These are phyloP conservation scores for Pygoscelis adeliae DNA, from an alignment of 2,113 vertebrate species.

Conservation along the genomic window DNA sequence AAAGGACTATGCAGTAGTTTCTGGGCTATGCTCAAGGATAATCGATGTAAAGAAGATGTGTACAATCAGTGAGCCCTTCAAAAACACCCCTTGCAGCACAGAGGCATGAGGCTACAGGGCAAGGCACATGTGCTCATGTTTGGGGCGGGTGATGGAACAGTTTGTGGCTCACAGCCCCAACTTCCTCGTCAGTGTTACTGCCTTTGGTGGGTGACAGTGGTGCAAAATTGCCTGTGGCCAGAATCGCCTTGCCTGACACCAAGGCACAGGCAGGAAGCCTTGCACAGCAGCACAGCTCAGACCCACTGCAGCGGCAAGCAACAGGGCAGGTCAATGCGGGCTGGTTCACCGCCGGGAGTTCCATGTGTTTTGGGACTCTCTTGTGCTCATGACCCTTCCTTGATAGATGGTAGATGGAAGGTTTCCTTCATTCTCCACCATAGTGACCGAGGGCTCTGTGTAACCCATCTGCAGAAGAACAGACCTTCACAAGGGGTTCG, in stretches of 20 bases:
- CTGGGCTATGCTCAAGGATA: neutral
- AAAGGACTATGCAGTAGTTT: neutral
- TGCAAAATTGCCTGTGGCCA: neutral
- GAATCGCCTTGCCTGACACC: neutral
- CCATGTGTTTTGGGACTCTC: rapidly evolving
- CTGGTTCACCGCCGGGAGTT: neutral
- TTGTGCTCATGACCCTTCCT: neutral
- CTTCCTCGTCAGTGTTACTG: neutral
- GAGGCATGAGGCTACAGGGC: rapidly evolving
- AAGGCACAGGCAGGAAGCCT: neutral
- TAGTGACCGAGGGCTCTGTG: neutral
- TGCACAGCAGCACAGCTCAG: neutral
- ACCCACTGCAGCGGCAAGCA: rapidly evolving
- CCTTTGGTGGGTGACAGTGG: neutral
- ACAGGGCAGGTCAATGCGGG: rapidly evolving
- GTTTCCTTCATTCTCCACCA: neutral
- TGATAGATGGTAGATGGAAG: neutral
- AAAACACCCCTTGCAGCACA: neutral
- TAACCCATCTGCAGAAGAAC: neutral
- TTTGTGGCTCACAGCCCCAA: neutral
- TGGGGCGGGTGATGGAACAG: neutral
- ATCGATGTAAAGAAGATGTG: rapidly evolving
- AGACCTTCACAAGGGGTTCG: neutral
- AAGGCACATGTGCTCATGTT: rapidly evolving
- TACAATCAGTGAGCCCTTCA: rapidly evolving